These are phyloP conservation scores for Hydrotaea diabolus DNA, from an alignment of 2,888 invertebrate species.

Conservation along the genomic window DNA sequence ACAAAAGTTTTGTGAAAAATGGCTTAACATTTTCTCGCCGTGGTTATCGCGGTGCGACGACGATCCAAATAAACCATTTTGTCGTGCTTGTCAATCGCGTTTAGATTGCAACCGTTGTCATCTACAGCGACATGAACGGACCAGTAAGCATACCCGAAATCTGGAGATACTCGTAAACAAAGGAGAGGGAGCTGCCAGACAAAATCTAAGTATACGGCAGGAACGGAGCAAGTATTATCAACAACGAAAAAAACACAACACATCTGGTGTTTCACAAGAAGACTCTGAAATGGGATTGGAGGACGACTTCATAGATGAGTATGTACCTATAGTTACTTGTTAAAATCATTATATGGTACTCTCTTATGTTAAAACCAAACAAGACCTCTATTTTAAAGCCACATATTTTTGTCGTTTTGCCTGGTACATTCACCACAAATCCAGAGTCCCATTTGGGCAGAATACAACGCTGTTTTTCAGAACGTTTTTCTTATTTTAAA, in stretches of 20 bases:
- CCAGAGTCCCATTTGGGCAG: too few relatives aligned
- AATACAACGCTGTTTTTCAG: too few relatives aligned
- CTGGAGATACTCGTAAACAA: conserved; percentile 74
- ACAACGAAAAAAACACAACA: conserved; percentile 70
- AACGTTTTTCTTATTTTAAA: too few relatives aligned
- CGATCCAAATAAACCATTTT: conserved; percentile 77
- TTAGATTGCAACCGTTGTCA: conserved; percentile 79
- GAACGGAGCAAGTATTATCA: conserved; percentile 77
- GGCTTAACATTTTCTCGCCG: conserved; percentile 77
- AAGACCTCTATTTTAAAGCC: too few relatives aligned
- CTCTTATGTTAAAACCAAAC: too few relatives aligned
- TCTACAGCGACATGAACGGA: conserved; percentile 76
- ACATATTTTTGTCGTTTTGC: too few relatives aligned
- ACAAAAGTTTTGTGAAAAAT: conserved; percentile 78
- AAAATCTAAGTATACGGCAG: conserved; percentile 75
- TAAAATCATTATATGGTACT: too few relatives aligned
- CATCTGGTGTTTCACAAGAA: conserved; percentile 67
- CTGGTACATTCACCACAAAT: too few relatives aligned
- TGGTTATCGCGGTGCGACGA: conserved; percentile 75
- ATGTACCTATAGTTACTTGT: conserved; percentile 35
- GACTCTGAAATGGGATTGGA: conserved; percentile 69
- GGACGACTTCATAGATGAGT: conserved; percentile 68
- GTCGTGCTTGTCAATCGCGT: conserved; percentile 76
- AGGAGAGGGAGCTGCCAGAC: conserved; percentile 74
- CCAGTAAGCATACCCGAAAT: conserved; percentile 77